Evolutionary conservation across 2,797 vertebrate species (phyloP).

Genomic region (Natrix natrix): DNA sequence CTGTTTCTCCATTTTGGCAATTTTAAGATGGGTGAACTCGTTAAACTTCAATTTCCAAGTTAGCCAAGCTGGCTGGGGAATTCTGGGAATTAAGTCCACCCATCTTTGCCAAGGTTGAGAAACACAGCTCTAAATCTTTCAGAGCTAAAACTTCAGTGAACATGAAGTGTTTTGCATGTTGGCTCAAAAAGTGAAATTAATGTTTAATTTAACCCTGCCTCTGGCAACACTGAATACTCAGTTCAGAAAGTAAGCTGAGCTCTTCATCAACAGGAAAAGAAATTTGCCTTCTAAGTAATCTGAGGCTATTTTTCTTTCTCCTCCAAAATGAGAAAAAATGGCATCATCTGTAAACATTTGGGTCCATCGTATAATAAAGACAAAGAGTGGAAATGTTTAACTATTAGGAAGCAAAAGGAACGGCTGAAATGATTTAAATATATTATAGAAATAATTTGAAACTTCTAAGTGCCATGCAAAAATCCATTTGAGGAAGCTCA

Average conservation of each 20-base stretch:
- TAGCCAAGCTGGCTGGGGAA: neutral
- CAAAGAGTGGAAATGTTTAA: neutral
- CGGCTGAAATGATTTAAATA: neutral
- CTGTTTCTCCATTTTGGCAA: too few relatives aligned
- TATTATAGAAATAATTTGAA: neutral
- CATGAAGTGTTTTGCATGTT: neutral
- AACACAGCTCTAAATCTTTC: neutral
- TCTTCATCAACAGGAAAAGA: neutral
- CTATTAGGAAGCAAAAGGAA: neutral
- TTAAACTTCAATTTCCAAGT: too few relatives aligned
- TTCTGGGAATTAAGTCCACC: neutral
- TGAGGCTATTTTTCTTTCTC: neutral
- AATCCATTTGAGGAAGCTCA: neutral
- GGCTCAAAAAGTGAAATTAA: neutral
- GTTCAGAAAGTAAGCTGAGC: neutral
- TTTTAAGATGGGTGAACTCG: too few relatives aligned
- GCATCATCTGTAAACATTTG: neutral
- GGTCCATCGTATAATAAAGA: neutral
- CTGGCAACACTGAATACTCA: neutral
- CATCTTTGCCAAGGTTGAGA: neutral
- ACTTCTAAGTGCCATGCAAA: neutral
- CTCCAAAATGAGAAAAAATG: neutral
- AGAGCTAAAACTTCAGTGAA: neutral
- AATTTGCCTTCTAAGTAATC: neutral
- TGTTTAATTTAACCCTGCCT: neutral